Percentiles rank a stretch among this genome's conserved stretches.
phyloP scores from a whole-genome alignment of 2,113 vertebrate genomes.

The Thamnaconus septentrionalis region DNA sequence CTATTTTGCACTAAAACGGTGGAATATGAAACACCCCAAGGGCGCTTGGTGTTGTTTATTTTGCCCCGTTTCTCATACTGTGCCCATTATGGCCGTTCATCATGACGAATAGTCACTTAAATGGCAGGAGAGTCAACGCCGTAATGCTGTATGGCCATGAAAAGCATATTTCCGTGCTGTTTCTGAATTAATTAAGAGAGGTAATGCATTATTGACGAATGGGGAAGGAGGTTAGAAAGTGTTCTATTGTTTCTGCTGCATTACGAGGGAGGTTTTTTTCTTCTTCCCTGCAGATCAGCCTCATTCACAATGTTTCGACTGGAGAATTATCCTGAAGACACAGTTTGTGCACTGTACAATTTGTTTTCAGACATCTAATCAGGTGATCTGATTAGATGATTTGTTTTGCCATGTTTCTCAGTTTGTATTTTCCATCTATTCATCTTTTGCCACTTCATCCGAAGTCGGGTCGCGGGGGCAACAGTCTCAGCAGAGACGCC shows the following conservation, averaged over 20 bases:
- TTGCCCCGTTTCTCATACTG: slow-evolving; percentile 52
- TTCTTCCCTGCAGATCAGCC: too few species aligned
- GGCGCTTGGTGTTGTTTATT: slow-evolving; percentile 32
- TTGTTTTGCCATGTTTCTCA: too few species aligned
- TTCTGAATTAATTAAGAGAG: slow-evolving; percentile 35
- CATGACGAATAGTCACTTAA: slow-evolving; percentile 33
- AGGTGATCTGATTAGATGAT: too few species aligned
- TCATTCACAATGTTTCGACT: too few species aligned
- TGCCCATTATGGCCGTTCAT: slow-evolving; percentile 42
- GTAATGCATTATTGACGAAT: slow-evolving; percentile 30
- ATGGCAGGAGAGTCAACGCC: slow-evolving; percentile 25
- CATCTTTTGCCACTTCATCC: too few species aligned
- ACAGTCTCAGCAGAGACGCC: too few species aligned
- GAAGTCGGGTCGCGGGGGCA: too few species aligned
- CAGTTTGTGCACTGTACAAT: too few species aligned
- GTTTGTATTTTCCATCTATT: too few species aligned
- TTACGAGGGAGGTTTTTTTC: too few species aligned
- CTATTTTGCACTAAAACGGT: slow-evolving; percentile 40
- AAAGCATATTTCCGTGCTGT: slow-evolving; percentile 29
- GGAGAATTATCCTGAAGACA: too few species aligned
- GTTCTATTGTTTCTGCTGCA: slow-evolving; percentile 8
- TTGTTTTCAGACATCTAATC: too few species aligned
- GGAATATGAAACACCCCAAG: slow-evolving; percentile 41
- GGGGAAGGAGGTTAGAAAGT: slow-evolving; percentile 4
- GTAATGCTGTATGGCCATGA: slow-evolving; percentile 21